Evolutionary conservation across 2,797 vertebrate genomes (phyloP).

Genomic region (Intellagama lesueurii): DNA sequence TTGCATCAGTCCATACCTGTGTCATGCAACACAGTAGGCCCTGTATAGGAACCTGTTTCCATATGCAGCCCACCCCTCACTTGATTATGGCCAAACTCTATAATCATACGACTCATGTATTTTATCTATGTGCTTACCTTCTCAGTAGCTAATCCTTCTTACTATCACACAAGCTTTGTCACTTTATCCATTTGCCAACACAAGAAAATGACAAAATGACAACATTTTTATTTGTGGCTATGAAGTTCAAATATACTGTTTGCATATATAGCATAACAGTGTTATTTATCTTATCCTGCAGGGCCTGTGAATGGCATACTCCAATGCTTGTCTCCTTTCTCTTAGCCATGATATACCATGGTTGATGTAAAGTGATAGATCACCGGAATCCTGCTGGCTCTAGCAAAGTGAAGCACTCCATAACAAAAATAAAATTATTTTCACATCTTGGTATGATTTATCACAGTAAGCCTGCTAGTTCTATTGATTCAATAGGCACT

Average conservation of each 20-base stretch:
- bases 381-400: slow-evolving; percentile 43
- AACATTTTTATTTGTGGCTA: background rate
- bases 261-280: slow-evolving; percentile 1
- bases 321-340: slow-evolving; percentile 31
- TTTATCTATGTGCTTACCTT: slow-evolving; percentile 5
- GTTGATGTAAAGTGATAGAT: slow-evolving; percentile 27
- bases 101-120: background rate
- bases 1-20: background rate
- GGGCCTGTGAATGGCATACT: slow-evolving; percentile 28
- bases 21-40: background rate
- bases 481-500: slow-evolving; percentile 45
- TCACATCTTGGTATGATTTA: slow-evolving; percentile 48
- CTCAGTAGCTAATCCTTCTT: background rate
- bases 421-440: slow-evolving; percentile 37
- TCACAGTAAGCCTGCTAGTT: slow-evolving; percentile 34
- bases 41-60: background rate
- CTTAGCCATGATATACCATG: slow-evolving; percentile 44
- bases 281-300: slow-evolving; percentile 20
- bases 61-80: background rate
- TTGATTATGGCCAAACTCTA: background rate
- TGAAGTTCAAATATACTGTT: slow-evolving; percentile 3
- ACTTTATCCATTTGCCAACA: slow-evolving; percentile 4
- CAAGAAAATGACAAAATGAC: background rate
- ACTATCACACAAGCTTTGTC: background rate
- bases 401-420: slow-evolving; percentile 45